A percentile compares a stretch with the other conserved stretches of the same genome.
These are phyloP conservation scores for Petromus typicus DNA, from an alignment of 2,113 vertebrate genomes.

Conservation along the genomic window DNA sequence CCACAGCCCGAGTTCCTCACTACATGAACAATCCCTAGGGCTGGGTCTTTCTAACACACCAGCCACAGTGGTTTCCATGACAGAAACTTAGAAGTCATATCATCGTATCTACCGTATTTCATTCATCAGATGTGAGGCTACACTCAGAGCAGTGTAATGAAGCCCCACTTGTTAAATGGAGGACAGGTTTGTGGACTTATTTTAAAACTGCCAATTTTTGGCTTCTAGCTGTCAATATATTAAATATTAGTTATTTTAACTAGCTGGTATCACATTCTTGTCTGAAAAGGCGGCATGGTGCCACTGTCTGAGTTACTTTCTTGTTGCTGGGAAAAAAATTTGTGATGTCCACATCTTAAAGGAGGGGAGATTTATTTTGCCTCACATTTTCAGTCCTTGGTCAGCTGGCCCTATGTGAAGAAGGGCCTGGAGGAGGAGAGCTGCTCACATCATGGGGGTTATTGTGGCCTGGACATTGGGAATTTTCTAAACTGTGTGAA, in stretches of 20 bases:
- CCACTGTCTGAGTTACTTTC: neutral
- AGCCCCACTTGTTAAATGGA: neutral
- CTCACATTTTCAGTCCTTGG: no score
- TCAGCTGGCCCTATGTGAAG: no score
- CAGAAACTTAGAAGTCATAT: slow-evolving; percentile 1
- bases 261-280: neutral
- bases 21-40: neutral
- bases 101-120: neutral
- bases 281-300: neutral
- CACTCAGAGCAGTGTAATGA: neutral
- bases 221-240: neutral
- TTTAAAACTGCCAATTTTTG: neutral
- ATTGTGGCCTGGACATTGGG: neutral
- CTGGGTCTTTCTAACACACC: neutral
- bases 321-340: no score
- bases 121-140: neutral
- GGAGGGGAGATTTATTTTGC: no score
- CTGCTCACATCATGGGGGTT: neutral
- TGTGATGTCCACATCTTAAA: no score
- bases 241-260: neutral
- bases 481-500: neutral
- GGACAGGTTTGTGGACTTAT: neutral
- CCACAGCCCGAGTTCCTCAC: neutral
- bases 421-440: no score
- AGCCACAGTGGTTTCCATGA: neutral